These are phyloP conservation scores for Liposcelis brunnea DNA, from an alignment of 2,888 invertebrate genomes.

Conservation along the genomic window DNA sequence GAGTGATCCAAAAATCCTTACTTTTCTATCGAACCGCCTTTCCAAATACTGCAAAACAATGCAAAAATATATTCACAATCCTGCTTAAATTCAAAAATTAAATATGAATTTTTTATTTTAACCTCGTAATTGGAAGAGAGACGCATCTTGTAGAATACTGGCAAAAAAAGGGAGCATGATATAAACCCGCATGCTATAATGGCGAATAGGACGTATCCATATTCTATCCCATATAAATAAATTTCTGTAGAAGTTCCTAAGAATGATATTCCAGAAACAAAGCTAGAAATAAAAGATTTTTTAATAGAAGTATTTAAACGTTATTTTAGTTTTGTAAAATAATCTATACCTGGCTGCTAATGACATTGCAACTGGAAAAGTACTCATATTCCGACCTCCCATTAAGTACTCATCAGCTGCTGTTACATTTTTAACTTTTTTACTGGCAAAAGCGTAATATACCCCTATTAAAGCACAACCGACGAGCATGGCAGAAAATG, in stretches of 20 bases:
- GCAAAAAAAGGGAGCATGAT: conserved; percentile 49
- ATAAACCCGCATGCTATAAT: conserved; percentile 45
- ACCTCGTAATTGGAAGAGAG: conserved; percentile 69
- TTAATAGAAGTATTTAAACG: too few relatives aligned
- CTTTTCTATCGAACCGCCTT: conserved; percentile 46
- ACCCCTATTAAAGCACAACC: conserved; percentile 62
- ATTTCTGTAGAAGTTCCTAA: conserved; percentile 65
- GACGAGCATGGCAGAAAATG: conserved; percentile 58
- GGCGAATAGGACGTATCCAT: conserved; percentile 43
- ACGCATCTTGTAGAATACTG: conserved; percentile 54
- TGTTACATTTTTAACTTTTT: conserved; percentile 42
- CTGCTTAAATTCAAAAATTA: too few relatives aligned
- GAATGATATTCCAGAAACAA: conserved; percentile 59
- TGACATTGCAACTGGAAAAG: conserved; percentile 68
- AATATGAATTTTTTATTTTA: too few relatives aligned
- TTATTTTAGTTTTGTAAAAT: background rate
- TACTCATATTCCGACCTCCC: conserved; percentile 64
- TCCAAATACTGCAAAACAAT: conserved; percentile 50
- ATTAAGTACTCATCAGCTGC: conserved; percentile 52
- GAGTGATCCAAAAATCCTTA: conserved; percentile 49
- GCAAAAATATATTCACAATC: too few relatives aligned
- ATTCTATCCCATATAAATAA: conserved; percentile 66
- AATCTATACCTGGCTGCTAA: conserved; percentile 54
- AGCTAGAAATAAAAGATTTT: too few relatives aligned
- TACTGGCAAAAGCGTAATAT: conserved; percentile 63